Evolutionary conservation across 2,797 vertebrate species (phyloP), one percentile per base, ranked within the genome.

Genomic region (Premnoplex brunnescens): DNA sequence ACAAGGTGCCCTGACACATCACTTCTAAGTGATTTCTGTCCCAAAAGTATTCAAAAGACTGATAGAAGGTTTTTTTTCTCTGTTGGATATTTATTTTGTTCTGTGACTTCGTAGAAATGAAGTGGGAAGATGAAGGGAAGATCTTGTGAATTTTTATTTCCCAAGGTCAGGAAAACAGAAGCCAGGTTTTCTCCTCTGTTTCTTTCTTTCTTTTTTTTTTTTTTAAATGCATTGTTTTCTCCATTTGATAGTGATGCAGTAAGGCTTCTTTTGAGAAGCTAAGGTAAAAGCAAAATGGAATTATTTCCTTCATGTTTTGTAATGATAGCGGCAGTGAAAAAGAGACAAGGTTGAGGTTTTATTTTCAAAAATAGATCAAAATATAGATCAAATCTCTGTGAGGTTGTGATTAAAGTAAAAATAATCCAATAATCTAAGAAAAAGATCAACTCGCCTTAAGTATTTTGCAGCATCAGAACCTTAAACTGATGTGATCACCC

Each of bases 21-120:
- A 51, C 87, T 96, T 89, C 62, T 81, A 56, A 94, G 79, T 93
- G 82, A 88, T 89, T 92, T 91, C 63, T 88, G 39, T 92, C 87
- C 85, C 17, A 0, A 78, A 93, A 89, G 82, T 88, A 93, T 91
- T 93, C 58, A 62, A 56, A 93, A 88, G 87, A 88, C 69, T 72
- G 85, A 93, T 52, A 86, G 69, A 93, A 79, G 52, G 36, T 52
- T 74, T 58, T 74, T 67, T 74, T 69, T 66, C 64, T 34, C 41
- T 10, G 3, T 66, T 82, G 63, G 36, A n/a, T 92, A 72, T 91
- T 85, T 95, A 80, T 89, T 96, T 95, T 92, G 39, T 75, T 90
- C 62, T 75, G 21, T 96, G 80, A 85, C 85, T 91, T 94, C 75
- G 85, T 54, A 95, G 75, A 86, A 94, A 79, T 56, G 37, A 84